Evolutionary conservation across 2,888 invertebrate genomes (phyloP).

Genomic region (Ectemnius lituratus): DNA sequence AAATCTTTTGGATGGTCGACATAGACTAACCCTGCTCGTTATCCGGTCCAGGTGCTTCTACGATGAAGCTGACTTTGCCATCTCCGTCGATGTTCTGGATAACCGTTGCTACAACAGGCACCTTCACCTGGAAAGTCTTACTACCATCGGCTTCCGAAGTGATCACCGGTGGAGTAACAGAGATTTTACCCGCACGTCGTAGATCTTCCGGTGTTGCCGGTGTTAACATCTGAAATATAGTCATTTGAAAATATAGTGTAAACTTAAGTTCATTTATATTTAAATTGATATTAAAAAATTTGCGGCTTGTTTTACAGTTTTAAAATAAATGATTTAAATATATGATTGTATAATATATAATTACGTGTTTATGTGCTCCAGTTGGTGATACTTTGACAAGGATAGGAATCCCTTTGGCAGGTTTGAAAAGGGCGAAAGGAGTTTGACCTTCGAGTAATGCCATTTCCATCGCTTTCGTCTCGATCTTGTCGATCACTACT

Average conservation of each 20-base stretch:
- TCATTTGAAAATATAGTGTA: no score
- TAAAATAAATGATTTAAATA: no score
- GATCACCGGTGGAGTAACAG: constrained; percentile 63
- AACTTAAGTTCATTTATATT: no score
- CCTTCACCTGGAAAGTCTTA: constrained; percentile 80
- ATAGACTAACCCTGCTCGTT: constrained; percentile 69
- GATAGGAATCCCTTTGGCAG: constrained; percentile 83
- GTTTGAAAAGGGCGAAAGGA: constrained; percentile 85
- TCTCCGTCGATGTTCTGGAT: constrained; percentile 79
- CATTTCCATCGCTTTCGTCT: constrained; percentile 85
- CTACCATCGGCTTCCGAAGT: constrained; percentile 71
- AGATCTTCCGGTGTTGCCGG: constrained; percentile 87
- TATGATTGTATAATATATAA: constrained; percentile 32
- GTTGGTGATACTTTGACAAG: constrained; percentile 82
- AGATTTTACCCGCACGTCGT: constrained; percentile 83
- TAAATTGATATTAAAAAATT: no score
- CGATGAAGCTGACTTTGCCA: constrained; percentile 79
- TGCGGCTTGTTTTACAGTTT: no score
- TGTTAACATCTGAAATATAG: constrained; percentile 83
- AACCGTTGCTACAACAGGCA: constrained; percentile 83
- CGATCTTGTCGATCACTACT: constrained; percentile 85
- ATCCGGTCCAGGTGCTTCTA: constrained; percentile 79
- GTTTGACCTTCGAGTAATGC: constrained; percentile 83
- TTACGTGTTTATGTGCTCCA: constrained; percentile 76
- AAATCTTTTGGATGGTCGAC: neutral